Evolutionary conservation across 2,113 vertebrate genomes (phyloP).

Genomic region (Ictalurus punctatus): DNA sequence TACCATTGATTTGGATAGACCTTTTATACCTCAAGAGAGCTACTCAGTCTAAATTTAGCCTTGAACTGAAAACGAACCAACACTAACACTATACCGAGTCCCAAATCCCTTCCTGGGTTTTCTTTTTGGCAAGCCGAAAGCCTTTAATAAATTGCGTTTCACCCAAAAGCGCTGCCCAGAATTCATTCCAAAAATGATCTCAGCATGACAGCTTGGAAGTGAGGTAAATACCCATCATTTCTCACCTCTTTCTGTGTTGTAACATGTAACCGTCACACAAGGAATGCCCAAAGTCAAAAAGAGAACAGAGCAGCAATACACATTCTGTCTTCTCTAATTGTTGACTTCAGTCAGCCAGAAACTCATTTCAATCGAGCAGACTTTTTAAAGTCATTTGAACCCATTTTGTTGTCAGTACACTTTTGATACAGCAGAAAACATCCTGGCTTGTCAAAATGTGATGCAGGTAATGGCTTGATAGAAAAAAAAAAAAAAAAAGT

Average conservation of each 20-base stretch:
- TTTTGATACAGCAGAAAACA: conserved; percentile 40
- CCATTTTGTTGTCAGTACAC: conserved; percentile 56
- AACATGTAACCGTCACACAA: conserved; percentile 61
- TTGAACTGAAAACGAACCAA: conserved; percentile 54
- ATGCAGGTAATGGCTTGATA: conserved; percentile 42
- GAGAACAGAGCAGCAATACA: conserved; percentile 51
- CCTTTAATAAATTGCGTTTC: conserved; percentile 67
- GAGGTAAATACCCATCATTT: conserved; percentile 59
- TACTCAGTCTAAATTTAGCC: conserved; percentile 59
- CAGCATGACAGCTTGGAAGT: conserved; percentile 56
- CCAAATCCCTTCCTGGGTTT: conserved; percentile 60
- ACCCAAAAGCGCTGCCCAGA: conserved; percentile 40
- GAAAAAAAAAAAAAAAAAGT: conserved; percentile 38
- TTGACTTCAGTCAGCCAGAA: conserved; percentile 50
- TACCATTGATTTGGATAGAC: background rate
- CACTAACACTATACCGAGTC: conserved; percentile 61
- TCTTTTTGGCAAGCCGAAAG: conserved; percentile 49
- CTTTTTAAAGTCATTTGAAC: conserved; percentile 56
- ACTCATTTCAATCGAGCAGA: conserved; percentile 48
- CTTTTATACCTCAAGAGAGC: conserved; percentile 23
- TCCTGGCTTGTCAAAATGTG: conserved; percentile 44
- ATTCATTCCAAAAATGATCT: conserved; percentile 37
- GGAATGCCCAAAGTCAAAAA: conserved; percentile 60
- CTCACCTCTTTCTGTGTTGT: conserved; percentile 59
- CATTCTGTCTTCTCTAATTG: conserved; percentile 55